Evolutionary conservation across 2,113 vertebrate genomes (phyloP).

Genomic region (Gymnocephalus cernua): DNA sequence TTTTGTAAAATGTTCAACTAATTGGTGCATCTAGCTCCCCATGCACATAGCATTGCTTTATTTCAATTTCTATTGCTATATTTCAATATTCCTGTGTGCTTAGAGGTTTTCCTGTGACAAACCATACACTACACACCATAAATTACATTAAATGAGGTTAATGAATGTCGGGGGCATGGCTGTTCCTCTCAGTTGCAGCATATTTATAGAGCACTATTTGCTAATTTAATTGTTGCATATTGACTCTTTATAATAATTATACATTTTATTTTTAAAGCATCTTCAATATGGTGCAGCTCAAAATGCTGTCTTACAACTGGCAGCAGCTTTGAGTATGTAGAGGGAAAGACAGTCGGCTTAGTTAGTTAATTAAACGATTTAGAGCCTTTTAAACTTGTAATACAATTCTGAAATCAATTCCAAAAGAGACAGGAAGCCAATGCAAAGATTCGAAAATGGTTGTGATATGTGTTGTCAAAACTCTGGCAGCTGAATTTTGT

Average conservation of each 20-base stretch:
- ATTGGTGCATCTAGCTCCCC: conserved; percentile 3
- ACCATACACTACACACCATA: not conserved
- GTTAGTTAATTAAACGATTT: too few species aligned
- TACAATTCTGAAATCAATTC: too few species aligned
- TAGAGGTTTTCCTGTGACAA: conserved; percentile 28
- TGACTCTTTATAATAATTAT: not conserved
- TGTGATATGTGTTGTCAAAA: too few species aligned
- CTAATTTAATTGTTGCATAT: not conserved
- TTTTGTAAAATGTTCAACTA: conserved; percentile 13
- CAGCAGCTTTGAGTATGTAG: not conserved
- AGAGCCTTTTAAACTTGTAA: too few species aligned
- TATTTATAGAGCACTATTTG: not conserved
- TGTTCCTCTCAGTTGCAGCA: not conserved
- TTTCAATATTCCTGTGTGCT: not conserved
- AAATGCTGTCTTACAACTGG: not conserved
- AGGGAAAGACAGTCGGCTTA: too few species aligned
- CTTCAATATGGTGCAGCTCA: not conserved
- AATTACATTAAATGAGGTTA: conserved; percentile 16
- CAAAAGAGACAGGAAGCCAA: too few species aligned
- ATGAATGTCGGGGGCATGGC: not conserved
- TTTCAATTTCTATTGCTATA: not conserved
- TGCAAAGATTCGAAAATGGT: too few species aligned
- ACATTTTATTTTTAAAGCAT: not conserved
- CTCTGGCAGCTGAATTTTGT: too few species aligned
- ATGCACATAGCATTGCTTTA: not conserved